These are phyloP conservation scores for Agrochola litura DNA, from an alignment of 2,888 invertebrate species.

Conservation along the genomic window DNA sequence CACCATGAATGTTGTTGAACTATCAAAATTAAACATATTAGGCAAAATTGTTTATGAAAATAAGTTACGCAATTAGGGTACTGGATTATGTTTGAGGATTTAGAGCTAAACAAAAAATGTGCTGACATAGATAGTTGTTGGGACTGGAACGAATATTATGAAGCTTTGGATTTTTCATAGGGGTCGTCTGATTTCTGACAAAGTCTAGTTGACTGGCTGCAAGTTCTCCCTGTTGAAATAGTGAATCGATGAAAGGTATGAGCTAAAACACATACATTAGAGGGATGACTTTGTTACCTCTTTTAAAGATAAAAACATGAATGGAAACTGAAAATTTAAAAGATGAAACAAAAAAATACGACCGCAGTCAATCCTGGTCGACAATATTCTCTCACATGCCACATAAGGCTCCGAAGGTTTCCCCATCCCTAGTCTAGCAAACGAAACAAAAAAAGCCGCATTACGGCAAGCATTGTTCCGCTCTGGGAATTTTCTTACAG, in stretches of 20 bases:
- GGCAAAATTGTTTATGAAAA: no score
- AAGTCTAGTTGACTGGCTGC: neutral
- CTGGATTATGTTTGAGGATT: neutral
- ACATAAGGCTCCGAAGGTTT: constrained; percentile 4
- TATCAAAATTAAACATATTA: no score
- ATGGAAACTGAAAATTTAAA: constrained; percentile 8
- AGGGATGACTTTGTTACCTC: neutral
- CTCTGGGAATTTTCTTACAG: neutral
- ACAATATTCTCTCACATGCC: constrained; percentile 28
- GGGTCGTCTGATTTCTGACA: neutral
- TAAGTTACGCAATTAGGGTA: no score
- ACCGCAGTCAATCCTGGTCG: constrained; percentile 23
- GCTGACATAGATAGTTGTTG: neutral
- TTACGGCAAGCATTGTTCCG: constrained; percentile 13
- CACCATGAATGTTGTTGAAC: no score
- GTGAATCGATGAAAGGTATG: neutral
- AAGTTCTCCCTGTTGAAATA: neutral
- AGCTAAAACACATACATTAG: neutral
- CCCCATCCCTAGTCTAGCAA: neutral
- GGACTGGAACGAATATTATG: neutral
- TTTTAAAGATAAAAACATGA: neutral
- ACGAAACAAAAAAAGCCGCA: constrained; percentile 25
- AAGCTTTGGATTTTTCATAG: neutral
- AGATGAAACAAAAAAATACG: neutral
- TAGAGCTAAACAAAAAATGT: neutral